Evolutionary conservation across 2,113 vertebrate species (phyloP).

Genomic region (Thymallus thymallus): DNA sequence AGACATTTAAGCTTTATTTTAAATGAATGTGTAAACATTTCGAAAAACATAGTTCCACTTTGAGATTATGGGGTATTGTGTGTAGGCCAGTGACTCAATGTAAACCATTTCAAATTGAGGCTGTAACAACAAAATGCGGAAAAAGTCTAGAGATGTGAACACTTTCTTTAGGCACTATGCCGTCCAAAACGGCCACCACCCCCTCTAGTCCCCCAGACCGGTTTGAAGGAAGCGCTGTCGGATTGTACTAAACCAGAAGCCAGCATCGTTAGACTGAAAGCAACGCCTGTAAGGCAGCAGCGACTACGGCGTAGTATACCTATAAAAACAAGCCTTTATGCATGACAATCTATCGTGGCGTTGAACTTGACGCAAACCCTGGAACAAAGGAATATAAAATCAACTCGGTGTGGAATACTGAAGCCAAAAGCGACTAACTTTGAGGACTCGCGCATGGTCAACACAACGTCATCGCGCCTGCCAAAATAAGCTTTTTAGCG

Average conservation of each 20-base stretch:
- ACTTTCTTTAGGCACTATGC: conserved; percentile 3
- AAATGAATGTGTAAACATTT: too few species aligned
- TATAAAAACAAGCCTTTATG: conserved; percentile 15
- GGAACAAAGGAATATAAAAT: conserved; percentile 33
- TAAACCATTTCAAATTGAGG: too few species aligned
- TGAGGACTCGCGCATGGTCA: conserved; percentile 32
- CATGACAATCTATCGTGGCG: conserved; percentile 38
- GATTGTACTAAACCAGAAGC: background rate
- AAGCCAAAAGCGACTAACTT: conserved; percentile 50
- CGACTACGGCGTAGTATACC: background rate
- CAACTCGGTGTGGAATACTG: conserved; percentile 9
- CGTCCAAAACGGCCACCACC: background rate
- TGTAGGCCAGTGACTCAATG: too few species aligned
- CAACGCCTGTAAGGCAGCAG: conserved; percentile 32
- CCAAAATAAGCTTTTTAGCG: conserved; percentile 19
- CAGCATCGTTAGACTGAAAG: conserved; percentile 51
- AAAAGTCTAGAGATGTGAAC: background rate
- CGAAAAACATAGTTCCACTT: too few species aligned
- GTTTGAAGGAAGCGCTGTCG: background rate
- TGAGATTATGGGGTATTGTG: too few species aligned
- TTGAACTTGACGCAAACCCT: background rate
- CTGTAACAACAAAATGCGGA: too few species aligned
- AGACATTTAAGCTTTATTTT: too few species aligned
- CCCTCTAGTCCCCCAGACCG: background rate
- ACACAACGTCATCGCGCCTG: conserved; percentile 32